Conservation (phyloP, 2,797 vertebrate species). For the Myiotriccus ornatus region DNA sequence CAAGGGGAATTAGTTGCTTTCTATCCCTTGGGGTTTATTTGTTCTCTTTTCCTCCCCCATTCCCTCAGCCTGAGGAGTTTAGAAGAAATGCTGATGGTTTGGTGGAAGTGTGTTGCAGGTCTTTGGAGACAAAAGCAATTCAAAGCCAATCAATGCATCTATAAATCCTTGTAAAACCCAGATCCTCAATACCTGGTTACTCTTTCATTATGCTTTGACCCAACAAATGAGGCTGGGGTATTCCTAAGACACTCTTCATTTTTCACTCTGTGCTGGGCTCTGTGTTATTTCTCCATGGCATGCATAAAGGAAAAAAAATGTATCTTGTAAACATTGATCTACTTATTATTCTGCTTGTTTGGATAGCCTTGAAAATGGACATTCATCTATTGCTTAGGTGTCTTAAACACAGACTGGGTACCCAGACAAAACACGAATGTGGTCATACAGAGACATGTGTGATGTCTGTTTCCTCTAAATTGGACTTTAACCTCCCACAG, state of each 20-base stretch:
- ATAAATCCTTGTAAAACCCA: constrained; percentile 46
- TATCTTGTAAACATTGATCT: constrained; percentile 22
- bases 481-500: not conserved
- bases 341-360: constrained; percentile 44
- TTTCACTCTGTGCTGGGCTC: not conserved
- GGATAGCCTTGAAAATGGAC: constrained; percentile 13
- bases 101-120: not conserved
- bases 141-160: constrained; percentile 31
- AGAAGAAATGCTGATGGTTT: not conserved
- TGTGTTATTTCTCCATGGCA: constrained; percentile 18
- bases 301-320: constrained; percentile 13
- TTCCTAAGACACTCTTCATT: constrained; percentile 30
- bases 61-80: not conserved
- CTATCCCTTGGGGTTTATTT: not conserved
- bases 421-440: not conserved
- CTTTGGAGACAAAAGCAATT: constrained; percentile 30
- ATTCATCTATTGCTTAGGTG: not conserved
- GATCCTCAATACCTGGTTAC: constrained; percentile 7
- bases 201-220: constrained; percentile 19
- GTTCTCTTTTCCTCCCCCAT: not conserved
- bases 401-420: not conserved
- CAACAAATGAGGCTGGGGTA: constrained; percentile 14
- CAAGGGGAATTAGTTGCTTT: not conserved
- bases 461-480: not conserved
- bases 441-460: not conserved